phyloP scores from a whole-genome alignment of 2,797 vertebrate genomes.

The Phalanger gymnotis region DNA sequence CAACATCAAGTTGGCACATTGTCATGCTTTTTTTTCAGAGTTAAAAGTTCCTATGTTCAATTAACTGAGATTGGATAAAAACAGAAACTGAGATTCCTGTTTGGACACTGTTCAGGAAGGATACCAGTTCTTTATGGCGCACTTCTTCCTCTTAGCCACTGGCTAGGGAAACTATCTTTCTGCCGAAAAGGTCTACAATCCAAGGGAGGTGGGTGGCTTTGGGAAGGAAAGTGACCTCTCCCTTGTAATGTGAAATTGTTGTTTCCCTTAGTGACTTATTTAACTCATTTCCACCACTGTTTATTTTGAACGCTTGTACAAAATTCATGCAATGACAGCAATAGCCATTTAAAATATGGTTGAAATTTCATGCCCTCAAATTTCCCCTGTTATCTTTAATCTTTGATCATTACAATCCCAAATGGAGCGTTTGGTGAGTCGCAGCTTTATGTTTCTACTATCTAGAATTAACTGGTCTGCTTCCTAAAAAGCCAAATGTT shows the following conservation, averaged over 20 bases:
- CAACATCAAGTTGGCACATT: slow-evolving; percentile 45
- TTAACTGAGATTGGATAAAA: slow-evolving; percentile 67
- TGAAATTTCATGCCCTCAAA: slow-evolving; percentile 77
- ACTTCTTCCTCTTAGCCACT: slow-evolving; percentile 50
- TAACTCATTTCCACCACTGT: slow-evolving; percentile 73
- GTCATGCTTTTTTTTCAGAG: slow-evolving; percentile 63
- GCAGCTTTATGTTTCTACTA: slow-evolving; percentile 75
- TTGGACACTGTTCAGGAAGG: slow-evolving; percentile 61
- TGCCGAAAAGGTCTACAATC: slow-evolving; percentile 61
- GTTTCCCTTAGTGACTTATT: slow-evolving; percentile 50
- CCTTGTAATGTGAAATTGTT: slow-evolving; percentile 76
- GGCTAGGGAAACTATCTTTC: slow-evolving; percentile 71
- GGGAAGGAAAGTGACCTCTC: slow-evolving; percentile 79
- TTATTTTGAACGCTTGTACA: slow-evolving; percentile 75
- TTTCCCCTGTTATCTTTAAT: slow-evolving; percentile 80
- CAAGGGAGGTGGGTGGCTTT: slow-evolving; percentile 57
- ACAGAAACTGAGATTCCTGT: slow-evolving; percentile 71
- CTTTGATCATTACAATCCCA: slow-evolving; percentile 72
- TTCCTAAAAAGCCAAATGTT: slow-evolving; percentile 80
- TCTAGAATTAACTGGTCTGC: slow-evolving; percentile 76
- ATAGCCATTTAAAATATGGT: slow-evolving; percentile 83
- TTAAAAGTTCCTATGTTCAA: slow-evolving; percentile 71
- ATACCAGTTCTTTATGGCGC: slow-evolving; percentile 61
- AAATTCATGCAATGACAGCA: slow-evolving; percentile 72
- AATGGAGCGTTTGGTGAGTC: slow-evolving; percentile 69